These are phyloP conservation scores for Danio aesculapii DNA, from an alignment of 2,797 vertebrate species.

Conservation along the genomic window DNA sequence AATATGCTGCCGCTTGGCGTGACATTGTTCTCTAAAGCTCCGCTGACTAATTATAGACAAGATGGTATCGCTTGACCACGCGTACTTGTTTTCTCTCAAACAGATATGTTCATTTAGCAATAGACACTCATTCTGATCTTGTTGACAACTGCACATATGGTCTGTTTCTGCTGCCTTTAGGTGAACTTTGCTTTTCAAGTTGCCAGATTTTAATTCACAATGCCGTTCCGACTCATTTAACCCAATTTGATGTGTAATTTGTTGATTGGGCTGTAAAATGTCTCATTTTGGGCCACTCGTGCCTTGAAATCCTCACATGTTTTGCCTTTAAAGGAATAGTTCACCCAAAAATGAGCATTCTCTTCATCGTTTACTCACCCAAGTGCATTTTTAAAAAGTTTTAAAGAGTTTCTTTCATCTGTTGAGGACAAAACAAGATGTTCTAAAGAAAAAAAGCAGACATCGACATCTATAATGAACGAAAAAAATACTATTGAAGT, in stretches of 20 bases:
- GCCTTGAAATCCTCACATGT: background rate
- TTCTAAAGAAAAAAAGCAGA: background rate
- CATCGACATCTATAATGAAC: too few relatives aligned
- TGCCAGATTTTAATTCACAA: background rate
- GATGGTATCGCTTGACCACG: slow-evolving; percentile 9
- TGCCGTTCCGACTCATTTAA: background rate
- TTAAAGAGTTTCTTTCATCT: too few relatives aligned
- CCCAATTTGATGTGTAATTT: slow-evolving; percentile 21
- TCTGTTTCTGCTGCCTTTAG: background rate
- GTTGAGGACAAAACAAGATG: background rate
- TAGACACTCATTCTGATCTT: background rate
- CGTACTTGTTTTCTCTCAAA: slow-evolving; percentile 6
- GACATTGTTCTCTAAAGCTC: slow-evolving; percentile 18
- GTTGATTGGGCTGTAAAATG: slow-evolving; percentile 1
- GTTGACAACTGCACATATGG: background rate
- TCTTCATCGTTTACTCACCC: too few relatives aligned
- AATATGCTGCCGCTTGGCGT: background rate
- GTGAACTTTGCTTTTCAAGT: slow-evolving; percentile 10
- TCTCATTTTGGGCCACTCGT: background rate
- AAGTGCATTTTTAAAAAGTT: too few relatives aligned
- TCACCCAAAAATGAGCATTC: too few relatives aligned
- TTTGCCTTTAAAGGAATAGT: background rate
- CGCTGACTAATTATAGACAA: slow-evolving; percentile 24
- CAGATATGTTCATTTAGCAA: slow-evolving; percentile 12
- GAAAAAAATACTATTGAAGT: too few relatives aligned